Percentiles rank a stretch among this genome's conserved stretches.
Conservation (phyloP, 2,113 vertebrate species). For the Pseudonaja textilis region DNA sequence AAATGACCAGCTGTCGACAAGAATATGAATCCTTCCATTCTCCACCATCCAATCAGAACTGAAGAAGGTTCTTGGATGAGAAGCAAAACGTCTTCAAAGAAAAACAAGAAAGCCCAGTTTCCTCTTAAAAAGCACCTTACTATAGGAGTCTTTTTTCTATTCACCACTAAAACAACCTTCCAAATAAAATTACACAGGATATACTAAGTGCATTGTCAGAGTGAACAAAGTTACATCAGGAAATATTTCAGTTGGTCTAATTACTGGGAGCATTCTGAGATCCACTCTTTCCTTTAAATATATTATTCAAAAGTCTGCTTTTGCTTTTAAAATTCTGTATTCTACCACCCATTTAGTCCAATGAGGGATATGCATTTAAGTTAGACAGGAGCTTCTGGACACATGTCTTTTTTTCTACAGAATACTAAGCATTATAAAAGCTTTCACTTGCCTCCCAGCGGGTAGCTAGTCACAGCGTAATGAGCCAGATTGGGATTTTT, state of each 20-base stretch:
- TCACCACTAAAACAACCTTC: neutral
- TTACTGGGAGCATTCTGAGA: too few relatives aligned
- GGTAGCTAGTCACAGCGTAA: neutral
- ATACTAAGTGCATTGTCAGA: neutral
- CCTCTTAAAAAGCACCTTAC: neutral
- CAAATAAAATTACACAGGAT: neutral
- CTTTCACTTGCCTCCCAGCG: neutral
- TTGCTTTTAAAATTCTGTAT: neutral
- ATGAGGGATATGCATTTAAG: neutral
- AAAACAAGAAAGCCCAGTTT: too few relatives aligned
- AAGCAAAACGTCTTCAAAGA: too few relatives aligned
- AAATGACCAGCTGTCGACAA: too few relatives aligned
- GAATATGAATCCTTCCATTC: too few relatives aligned
- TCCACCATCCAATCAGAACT: too few relatives aligned
- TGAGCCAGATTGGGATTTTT: neutral
- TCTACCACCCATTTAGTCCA: neutral
- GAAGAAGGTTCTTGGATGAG: too few relatives aligned
- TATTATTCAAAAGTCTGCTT: neutral
- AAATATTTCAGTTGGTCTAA: neutral
- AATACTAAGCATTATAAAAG: neutral
- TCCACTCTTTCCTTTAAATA: neutral
- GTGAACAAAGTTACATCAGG: neutral
- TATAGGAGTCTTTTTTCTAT: neutral
- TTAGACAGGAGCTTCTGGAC: neutral
- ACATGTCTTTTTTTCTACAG: neutral